A percentile compares a stretch with the other conserved stretches of the same genome.
phyloP scores from a whole-genome alignment of 2,797 vertebrate species.

The Echeneis naucrates region DNA sequence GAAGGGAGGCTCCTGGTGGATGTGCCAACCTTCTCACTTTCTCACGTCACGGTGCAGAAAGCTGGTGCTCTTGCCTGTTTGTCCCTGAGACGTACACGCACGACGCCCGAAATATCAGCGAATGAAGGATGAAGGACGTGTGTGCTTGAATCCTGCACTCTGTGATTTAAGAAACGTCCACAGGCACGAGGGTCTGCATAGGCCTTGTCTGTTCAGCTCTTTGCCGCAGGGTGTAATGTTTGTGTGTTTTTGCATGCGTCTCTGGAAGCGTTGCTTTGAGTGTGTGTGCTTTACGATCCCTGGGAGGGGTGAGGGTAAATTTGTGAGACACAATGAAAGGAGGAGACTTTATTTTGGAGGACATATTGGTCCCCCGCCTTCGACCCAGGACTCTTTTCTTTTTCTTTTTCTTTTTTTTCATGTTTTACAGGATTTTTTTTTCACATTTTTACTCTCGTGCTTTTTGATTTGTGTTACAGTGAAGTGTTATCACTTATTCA shows the following conservation, averaged over 20 bases:
- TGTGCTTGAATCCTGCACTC: neutral
- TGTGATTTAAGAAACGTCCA: neutral
- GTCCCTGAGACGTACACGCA: slow-evolving; percentile 18
- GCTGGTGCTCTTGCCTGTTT: slow-evolving; percentile 25
- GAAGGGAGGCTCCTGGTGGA: neutral
- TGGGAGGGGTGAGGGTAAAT: neutral
- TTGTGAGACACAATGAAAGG: slow-evolving; percentile 31
- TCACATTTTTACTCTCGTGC: slow-evolving; percentile 39
- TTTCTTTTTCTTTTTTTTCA: slow-evolving; percentile 15
- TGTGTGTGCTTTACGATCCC: slow-evolving; percentile 40
- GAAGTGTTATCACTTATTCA: slow-evolving; percentile 56
- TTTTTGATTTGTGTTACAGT: slow-evolving; percentile 47
- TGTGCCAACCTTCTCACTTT: slow-evolving; percentile 31
- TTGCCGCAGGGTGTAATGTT: slow-evolving; percentile 43
- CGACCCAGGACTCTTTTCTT: slow-evolving; percentile 42
- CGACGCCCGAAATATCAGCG: neutral
- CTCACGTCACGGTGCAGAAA: slow-evolving; percentile 28
- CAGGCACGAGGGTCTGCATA: neutral
- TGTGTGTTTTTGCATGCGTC: slow-evolving; percentile 41
- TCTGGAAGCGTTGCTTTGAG: slow-evolving; percentile 36
- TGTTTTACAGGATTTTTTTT: slow-evolving; percentile 34
- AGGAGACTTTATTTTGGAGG: slow-evolving; percentile 69
- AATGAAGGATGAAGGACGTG: neutral
- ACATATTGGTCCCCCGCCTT: slow-evolving; percentile 69
- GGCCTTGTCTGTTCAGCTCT: slow-evolving; percentile 13